Evolutionary conservation across 2,113 vertebrate species (phyloP).

Genomic region (Hyla sarda): DNA sequence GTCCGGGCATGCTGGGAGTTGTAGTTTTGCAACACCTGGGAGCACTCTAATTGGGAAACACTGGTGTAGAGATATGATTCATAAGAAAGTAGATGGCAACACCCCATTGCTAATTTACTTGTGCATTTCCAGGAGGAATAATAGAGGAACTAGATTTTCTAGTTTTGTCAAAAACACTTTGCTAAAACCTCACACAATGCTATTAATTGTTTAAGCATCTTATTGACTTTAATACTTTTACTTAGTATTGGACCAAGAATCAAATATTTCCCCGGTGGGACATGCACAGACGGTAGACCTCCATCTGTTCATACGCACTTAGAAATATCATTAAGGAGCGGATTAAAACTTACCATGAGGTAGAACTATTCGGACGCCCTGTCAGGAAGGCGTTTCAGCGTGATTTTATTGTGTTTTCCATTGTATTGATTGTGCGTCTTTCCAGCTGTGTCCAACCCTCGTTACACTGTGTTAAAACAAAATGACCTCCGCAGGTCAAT

Average conservation of each 20-base stretch:
- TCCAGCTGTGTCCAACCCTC: conserved; percentile 19
- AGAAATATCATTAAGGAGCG: conserved; percentile 28
- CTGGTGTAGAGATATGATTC: no score
- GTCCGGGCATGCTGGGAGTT: no score
- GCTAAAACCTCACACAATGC: neutral
- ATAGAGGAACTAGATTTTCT: neutral
- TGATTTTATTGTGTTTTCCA: neutral
- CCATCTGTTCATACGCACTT: neutral
- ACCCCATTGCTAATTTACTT: no score
- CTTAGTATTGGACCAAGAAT: neutral
- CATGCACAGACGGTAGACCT: neutral
- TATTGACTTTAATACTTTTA: no score
- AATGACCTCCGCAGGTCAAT: conserved; percentile 25
- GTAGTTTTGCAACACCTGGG: no score
- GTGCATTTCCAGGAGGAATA: neutral
- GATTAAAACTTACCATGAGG: neutral
- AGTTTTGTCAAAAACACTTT: neutral
- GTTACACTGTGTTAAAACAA: conserved; percentile 41
- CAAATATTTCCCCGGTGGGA: neutral
- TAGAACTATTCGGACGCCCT: neutral
- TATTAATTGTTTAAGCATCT: no score
- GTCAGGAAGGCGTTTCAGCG: neutral
- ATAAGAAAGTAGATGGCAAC: no score
- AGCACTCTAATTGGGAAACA: no score
- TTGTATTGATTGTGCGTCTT: conserved; percentile 1